Evolutionary conservation across 2,888 invertebrate species (phyloP).

Genomic region (Rhingia campestris): DNA sequence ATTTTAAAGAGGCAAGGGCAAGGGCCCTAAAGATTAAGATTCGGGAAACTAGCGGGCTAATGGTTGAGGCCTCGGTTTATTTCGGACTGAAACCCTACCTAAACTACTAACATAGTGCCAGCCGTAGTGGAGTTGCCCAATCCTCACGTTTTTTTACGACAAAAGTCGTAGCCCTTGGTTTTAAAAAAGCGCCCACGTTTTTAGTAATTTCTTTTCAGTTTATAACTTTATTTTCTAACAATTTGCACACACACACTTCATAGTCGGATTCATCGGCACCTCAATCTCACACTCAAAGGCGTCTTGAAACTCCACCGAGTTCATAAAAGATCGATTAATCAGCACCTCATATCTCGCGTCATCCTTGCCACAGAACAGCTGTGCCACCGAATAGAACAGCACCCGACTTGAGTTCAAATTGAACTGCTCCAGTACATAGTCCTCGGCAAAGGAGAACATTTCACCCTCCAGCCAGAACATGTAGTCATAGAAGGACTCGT

Average conservation of each 20-base stretch:
- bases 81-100: too few relatives aligned
- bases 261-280: constrained; percentile 79
- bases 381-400: constrained; percentile 80
- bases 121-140: too few relatives aligned
- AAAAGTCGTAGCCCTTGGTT: too few relatives aligned
- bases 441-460: constrained; percentile 79
- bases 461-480: constrained; percentile 80
- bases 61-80: too few relatives aligned
- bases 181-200: too few relatives aligned
- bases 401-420: constrained; percentile 77
- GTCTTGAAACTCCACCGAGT: constrained; percentile 78
- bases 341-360: constrained; percentile 76
- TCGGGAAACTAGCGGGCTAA: too few relatives aligned
- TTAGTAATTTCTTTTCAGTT: not conserved
- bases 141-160: too few relatives aligned
- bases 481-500: constrained; percentile 78
- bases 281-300: constrained; percentile 78
- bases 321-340: constrained; percentile 80
- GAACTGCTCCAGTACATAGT: constrained; percentile 79
- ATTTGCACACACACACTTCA: constrained; percentile 78
- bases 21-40: too few relatives aligned
- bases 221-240: constrained; percentile 35
- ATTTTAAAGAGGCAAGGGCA: too few relatives aligned
- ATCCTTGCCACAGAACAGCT: constrained; percentile 79
- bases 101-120: too few relatives aligned